Evolutionary conservation across 2,888 invertebrate species (phyloP), one percentile per base, ranked within the genome.

Genomic region (Drosophila flavopinicola): DNA sequence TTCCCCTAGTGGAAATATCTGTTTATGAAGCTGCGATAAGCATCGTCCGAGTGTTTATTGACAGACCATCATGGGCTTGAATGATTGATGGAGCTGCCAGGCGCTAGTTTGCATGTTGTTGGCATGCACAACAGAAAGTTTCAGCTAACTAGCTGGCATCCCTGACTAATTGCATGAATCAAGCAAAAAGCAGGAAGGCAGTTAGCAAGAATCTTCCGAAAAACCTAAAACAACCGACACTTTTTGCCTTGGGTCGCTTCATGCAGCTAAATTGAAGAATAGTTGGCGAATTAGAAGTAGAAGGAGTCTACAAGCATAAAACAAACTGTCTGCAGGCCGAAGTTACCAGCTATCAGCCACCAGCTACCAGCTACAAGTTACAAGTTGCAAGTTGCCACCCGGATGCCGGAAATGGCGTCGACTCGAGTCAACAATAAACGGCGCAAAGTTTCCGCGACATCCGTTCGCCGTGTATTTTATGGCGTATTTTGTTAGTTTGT

Each of bases 381-480:
- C 42, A 56, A 47, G 66, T 33, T 51, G 6, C 33, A 27, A 59
- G 41, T 20, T 54, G 38, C 41, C 30, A 15, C 24, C 67, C 66
- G 68, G 83, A 68, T 54, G 61, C 66, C 63, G 85, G 76, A 85
- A 85, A 73, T 66, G 61, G 53, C 58, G 52, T 60, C 70, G 42
- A 67, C 66, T 67, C 63, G 73, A 68, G 83, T 73, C 86, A 75
- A 80, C 86, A 80, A 80, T 73, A 83, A 83, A 75, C 69, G 83
- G 53, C 56, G 37, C 45, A 85, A 78, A 83, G 63, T 85, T 85
- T 74, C 35, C 37, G 56, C 61, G 60, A 66, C 73, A 70, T 80
- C 79, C 79, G 78, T 66, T 82, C 60, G 76, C 53, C 7, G 35
- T 56, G 54, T 66, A 69, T 73, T 85, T 80, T 53, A 78, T 54